Evolutionary conservation across 2,113 vertebrate genomes (phyloP), one percentile per base, ranked within the genome.

Genomic region (Misgurnus mizolepis): DNA sequence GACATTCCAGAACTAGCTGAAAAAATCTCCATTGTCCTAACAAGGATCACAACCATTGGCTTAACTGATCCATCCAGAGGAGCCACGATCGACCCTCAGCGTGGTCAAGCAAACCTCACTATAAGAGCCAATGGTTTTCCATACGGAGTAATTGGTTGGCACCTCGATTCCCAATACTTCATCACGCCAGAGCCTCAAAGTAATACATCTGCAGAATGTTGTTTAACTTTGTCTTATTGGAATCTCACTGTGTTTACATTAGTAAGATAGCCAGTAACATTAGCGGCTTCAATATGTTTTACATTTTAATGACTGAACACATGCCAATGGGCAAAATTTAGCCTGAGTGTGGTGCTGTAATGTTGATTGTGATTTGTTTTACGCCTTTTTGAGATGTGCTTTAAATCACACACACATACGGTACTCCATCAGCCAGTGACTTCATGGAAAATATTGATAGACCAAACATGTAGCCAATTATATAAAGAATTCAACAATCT

Each of bases 111-210:
- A 49, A 73, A 94, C 0, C 91, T 99, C 64, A 92, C 88, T 15
- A 95, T 95, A 86, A 90, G 95, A 72, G 93, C 96, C 39, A 98
- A 91, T 83, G 97, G 96, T 80, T 96, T 94, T 47, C 96, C 97
- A 1, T 92, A 96, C 0, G 97, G 97, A 18, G 89, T 96, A 81
- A 90, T 99, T 73, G 96, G 95, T 58, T 99, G 98, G 98, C 95
- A 96, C 74, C 64, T 89, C 3, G 92, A 95, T n/a, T 98, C 95
- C 58, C 92, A 93, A 82, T 94, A 94, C 67, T 81, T 93, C 68
- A 92, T 86, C 83, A 89, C 90, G 61, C 77, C 86, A 69, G 98
- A 99, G 86, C 97, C 97, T 70, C 88, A 90, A 89, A 93, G 98
- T 98, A 90, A 91, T 89, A 61, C 17, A 75, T 69, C 77, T 81